A percentile compares a stretch with the other conserved stretches of the same genome.
Conservation (phyloP, 2,113 vertebrate genomes). For the Ceuthmochares aereus region DNA sequence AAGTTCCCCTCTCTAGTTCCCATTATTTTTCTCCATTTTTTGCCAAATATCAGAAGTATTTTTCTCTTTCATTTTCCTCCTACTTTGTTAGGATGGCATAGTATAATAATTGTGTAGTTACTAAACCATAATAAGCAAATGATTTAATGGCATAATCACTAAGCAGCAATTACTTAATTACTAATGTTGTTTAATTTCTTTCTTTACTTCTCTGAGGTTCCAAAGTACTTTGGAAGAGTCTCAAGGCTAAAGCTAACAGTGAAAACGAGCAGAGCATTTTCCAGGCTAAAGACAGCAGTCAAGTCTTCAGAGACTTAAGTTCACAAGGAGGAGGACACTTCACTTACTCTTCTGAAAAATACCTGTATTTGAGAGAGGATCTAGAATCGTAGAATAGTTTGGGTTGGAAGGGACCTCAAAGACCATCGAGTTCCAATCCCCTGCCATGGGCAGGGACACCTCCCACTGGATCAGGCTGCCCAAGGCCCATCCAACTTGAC, state of each 20-base stretch:
- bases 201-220: neutral
- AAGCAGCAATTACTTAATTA: constrained; percentile 30
- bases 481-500: no score
- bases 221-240: neutral
- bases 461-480: no score
- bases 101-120: neutral
- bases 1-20: neutral
- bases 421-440: no score
- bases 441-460: no score
- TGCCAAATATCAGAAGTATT: neutral
- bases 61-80: neutral
- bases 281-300: neutral
- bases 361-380: neutral
- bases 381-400: no score
- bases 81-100: neutral
- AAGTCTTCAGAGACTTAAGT: neutral
- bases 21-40: neutral
- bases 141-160: neutral
- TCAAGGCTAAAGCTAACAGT: neutral
- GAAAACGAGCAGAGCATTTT: neutral
- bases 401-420: no score
- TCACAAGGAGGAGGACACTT: neutral
- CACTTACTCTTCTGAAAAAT: neutral
- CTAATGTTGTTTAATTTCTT: neutral
- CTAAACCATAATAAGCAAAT: neutral